These are phyloP conservation scores for Spodoptera picta DNA, from an alignment of 2,888 invertebrate species.

Conservation along the genomic window DNA sequence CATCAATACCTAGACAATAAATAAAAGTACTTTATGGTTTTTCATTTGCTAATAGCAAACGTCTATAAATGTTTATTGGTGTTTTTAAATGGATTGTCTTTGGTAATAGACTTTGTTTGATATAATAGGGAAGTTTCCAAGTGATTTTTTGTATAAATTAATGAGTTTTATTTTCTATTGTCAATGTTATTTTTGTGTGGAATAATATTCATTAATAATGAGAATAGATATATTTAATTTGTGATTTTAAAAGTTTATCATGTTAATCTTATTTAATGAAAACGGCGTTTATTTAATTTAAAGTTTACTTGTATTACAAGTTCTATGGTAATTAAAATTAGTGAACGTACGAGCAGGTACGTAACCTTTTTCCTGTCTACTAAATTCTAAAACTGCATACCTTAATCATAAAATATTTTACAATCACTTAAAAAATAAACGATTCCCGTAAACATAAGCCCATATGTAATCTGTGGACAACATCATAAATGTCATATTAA, in stretches of 20 bases:
- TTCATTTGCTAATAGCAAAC: conserved; percentile 30
- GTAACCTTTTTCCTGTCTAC: not conserved
- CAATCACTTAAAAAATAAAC: not conserved
- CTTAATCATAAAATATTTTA: not conserved
- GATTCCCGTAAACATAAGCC: not conserved
- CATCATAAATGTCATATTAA: conserved; percentile 20
- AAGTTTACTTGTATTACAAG: too few relatives aligned
- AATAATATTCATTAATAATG: too few relatives aligned
- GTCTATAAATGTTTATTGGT: conserved; percentile 40
- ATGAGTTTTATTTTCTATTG: not conserved
- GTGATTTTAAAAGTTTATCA: too few relatives aligned
- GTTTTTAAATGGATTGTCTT: conserved; percentile 44
- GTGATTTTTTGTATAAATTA: not conserved
- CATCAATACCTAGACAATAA: conserved; percentile 17
- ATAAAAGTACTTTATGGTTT: conserved; percentile 38
- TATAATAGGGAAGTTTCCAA: conserved; percentile 1
- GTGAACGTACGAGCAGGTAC: not conserved
- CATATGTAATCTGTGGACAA: conserved; percentile 1
- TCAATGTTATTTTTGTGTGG: too few relatives aligned
- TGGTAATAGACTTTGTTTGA: conserved; percentile 1
- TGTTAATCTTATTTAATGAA: too few relatives aligned
- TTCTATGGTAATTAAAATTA: too few relatives aligned
- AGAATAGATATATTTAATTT: too few relatives aligned
- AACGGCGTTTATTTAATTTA: too few relatives aligned
- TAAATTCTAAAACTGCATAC: not conserved